These are phyloP conservation scores for Erynnis tages DNA, from an alignment of 2,888 invertebrate genomes.

Conservation along the genomic window DNA sequence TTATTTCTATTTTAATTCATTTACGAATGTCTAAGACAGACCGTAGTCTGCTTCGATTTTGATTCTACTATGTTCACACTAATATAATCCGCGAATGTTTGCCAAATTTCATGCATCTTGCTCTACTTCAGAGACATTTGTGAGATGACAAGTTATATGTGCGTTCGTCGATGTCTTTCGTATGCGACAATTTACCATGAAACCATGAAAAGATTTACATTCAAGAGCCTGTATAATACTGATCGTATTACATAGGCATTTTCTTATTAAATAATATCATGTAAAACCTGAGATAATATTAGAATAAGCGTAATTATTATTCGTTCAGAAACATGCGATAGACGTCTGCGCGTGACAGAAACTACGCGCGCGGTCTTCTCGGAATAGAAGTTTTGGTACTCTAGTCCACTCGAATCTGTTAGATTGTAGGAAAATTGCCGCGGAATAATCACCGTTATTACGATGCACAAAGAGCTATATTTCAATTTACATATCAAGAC, in stretches of 20 bases:
- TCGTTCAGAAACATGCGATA: conserved; percentile 3
- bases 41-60: too few species aligned
- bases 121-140: neutral
- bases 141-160: neutral
- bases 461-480: neutral
- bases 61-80: too few species aligned
- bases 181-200: too few species aligned
- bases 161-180: conserved; percentile 35
- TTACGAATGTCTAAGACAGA: too few species aligned
- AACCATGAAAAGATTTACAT: neutral
- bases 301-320: conserved; percentile 7
- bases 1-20: too few species aligned
- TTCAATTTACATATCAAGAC: neutral
- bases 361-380: conserved; percentile 13
- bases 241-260: neutral
- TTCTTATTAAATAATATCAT: neutral
- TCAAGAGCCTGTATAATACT: neutral
- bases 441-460: conserved; percentile 1
- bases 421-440: neutral
- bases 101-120: too few species aligned
- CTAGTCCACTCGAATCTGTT: conserved; percentile 7
- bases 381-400: conserved; percentile 15
- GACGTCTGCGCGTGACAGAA: conserved; percentile 9
- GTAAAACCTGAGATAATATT: conserved; percentile 13
- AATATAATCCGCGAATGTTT: too few species aligned